These are phyloP conservation scores for Caenorhabditis briggsae DNA, from an alignment of 1,140 invertebrate species.

Conservation along the genomic window DNA sequence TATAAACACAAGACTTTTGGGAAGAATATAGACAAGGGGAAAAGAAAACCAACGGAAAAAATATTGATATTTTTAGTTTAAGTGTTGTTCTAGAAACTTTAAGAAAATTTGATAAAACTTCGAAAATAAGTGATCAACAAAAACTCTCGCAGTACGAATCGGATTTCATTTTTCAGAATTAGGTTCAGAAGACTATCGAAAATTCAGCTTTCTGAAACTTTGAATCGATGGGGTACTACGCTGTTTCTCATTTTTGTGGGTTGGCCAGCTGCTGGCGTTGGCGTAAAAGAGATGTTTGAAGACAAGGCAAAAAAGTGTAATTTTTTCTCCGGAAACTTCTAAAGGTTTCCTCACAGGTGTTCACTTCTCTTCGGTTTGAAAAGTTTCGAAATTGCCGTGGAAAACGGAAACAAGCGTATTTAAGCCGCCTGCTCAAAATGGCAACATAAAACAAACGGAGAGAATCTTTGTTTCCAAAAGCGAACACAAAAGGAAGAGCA, in stretches of 20 bases:
- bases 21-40: not conserved
- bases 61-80: slow-evolving; percentile 11
- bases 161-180: no score
- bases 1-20: slow-evolving; percentile 14
- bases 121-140: no score
- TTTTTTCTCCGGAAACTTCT: slow-evolving; percentile 8
- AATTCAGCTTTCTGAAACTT: not conserved
- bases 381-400: not conserved
- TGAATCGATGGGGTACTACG: not conserved
- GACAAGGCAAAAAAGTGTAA: slow-evolving; percentile 33
- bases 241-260: not conserved
- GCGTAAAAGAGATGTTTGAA: slow-evolving; percentile 39
- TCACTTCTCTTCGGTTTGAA: not conserved
- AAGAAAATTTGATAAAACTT: no score
- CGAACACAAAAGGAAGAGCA: slow-evolving; percentile 4
- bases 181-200: no score
- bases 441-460: not conserved
- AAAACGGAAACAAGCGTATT: not conserved
- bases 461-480: slow-evolving; percentile 43
- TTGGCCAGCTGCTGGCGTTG: slow-evolving; percentile 21
- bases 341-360: slow-evolving; percentile 16
- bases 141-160: no score
- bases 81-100: not conserved
- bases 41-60: not conserved
- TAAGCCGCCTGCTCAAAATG: not conserved